phyloP scores from a whole-genome alignment of 2,888 invertebrate genomes.

The Dynastes tityus region DNA sequence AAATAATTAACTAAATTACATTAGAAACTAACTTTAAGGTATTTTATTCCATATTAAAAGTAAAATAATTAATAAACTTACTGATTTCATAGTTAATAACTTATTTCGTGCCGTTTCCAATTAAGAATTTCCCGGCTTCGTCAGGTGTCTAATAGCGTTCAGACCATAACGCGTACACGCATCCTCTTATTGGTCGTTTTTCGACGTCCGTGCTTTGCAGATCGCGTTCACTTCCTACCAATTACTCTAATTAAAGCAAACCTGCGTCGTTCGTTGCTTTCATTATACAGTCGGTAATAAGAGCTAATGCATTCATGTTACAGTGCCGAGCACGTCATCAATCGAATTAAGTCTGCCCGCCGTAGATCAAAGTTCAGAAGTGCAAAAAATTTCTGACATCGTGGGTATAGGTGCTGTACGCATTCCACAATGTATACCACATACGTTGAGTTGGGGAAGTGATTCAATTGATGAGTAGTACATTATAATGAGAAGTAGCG shows the following conservation, averaged over 20 bases:
- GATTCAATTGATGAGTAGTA: neutral
- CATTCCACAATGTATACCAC: neutral
- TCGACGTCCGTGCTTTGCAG: neutral
- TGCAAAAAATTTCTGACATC: conserved; percentile 19
- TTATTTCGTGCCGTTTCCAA: conserved; percentile 15
- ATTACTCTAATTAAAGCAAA: conserved; percentile 44
- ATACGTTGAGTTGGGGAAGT: neutral
- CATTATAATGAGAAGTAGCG: no score
- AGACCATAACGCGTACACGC: neutral
- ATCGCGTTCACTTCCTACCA: conserved; percentile 39
- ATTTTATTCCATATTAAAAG: no score
- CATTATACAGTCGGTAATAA: conserved; percentile 28
- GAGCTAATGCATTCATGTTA: conserved; percentile 36
- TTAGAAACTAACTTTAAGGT: no score
- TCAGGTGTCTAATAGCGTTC: conserved; percentile 10
- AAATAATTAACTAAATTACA: no score
- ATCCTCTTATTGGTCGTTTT: conserved; percentile 14
- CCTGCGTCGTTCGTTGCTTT: conserved; percentile 36
- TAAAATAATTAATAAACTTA: no score
- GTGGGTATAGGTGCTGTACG: conserved; percentile 12
- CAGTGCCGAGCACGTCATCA: conserved; percentile 12
- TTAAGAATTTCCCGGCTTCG: conserved; percentile 9
- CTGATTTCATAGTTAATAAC: neutral
- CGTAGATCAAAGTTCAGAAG: conserved; percentile 36
- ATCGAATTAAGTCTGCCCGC: conserved; percentile 22